A percentile compares a stretch with the other conserved stretches of the same genome.
Conservation (phyloP, 1,140 invertebrate genomes). For the Ceratina calcarata region DNA sequence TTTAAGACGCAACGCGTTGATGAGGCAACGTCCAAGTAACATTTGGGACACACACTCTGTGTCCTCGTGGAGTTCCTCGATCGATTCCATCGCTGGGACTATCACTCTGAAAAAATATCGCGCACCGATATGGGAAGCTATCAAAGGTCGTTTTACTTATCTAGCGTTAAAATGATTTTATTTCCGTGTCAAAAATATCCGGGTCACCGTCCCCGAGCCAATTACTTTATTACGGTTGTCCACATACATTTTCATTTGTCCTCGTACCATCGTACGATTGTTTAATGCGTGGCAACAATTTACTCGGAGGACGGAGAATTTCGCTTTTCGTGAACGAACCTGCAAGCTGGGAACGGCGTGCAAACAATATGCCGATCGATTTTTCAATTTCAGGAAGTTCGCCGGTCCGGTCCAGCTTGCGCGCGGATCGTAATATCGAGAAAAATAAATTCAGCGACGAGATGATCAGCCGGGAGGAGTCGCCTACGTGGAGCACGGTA, state of each 20-base stretch:
- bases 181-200: neutral
- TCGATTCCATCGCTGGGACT: constrained; percentile 61
- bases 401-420: constrained; percentile 60
- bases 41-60: constrained; percentile 67
- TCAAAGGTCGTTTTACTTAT: constrained; percentile 57
- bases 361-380: constrained; percentile 34
- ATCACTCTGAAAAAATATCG: constrained; percentile 52
- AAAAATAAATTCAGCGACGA: constrained; percentile 61
- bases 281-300: constrained; percentile 31
- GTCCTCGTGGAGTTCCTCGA: constrained; percentile 66
- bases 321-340: neutral
- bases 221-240: constrained; percentile 10
- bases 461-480: constrained; percentile 67
- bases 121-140: constrained; percentile 59
- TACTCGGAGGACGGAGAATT: neutral
- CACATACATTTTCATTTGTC: neutral
- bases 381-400: constrained; percentile 54
- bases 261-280: neutral
- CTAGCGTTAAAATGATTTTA: neutral
- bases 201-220: neutral
- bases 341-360: neutral
- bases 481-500: constrained; percentile 64
- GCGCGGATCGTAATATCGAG: constrained; percentile 58
- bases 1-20: constrained; percentile 62
- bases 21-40: constrained; percentile 55